Percentiles rank a stretch among this genome's conserved stretches.
These are phyloP conservation scores for Agrochola circellaris DNA, from an alignment of 2,888 invertebrate genomes.

Conservation along the genomic window DNA sequence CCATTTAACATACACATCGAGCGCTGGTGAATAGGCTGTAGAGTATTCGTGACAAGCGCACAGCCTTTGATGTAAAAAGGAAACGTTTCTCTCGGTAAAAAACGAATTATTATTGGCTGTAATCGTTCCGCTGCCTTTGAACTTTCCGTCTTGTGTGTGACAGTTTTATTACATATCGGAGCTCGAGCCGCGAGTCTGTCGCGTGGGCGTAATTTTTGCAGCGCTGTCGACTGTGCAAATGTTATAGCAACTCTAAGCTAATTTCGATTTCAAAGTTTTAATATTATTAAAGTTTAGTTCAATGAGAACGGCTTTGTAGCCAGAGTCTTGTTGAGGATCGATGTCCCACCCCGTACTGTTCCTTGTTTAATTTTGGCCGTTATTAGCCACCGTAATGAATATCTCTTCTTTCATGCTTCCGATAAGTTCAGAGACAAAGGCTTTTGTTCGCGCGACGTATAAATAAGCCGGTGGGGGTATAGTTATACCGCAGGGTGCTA, in stretches of 20 bases:
- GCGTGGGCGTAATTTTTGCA: conserved; percentile 5
- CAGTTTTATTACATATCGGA: conserved; percentile 69
- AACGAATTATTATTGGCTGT: conserved; percentile 72
- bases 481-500: conserved; percentile 52
- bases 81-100: conserved; percentile 64
- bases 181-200: conserved; percentile 9
- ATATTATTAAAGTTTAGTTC: conserved; percentile 43
- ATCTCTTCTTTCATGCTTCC: conserved; percentile 44
- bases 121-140: conserved; percentile 70
- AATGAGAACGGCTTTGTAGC: conserved; percentile 17
- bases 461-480: conserved; percentile 57
- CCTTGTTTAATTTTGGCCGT: conserved; percentile 45
- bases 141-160: conserved; percentile 66
- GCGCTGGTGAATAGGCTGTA: conserved; percentile 50
- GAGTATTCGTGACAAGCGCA: conserved; percentile 50
- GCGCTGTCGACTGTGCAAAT: conserved; percentile 33
- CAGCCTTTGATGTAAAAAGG: conserved; percentile 69
- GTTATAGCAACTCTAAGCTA: conserved; percentile 18
- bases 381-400: conserved; percentile 59
- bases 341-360: conserved; percentile 17
- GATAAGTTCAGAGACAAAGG: conserved; percentile 64
- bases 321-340: conserved; percentile 13
- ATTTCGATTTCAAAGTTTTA: conserved; percentile 49
- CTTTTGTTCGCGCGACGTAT: conserved; percentile 61
- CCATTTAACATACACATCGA: conserved; percentile 60